A percentile compares a stretch with the other conserved stretches of the same genome.
Evolutionary conservation across 2,888 invertebrate species (phyloP).

Genomic region (Thumatha senex): DNA sequence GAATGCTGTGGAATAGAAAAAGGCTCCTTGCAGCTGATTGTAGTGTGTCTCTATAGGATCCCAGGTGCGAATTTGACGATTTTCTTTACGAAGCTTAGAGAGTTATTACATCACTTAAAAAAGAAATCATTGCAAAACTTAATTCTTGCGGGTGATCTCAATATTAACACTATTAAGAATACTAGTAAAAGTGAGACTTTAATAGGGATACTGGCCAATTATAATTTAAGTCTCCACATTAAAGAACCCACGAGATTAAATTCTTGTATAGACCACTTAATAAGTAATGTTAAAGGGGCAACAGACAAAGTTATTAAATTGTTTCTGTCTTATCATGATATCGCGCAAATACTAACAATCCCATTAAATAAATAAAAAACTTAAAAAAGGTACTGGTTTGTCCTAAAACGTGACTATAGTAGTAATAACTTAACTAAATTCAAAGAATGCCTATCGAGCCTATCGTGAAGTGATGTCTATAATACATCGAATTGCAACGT

Average conservation of each 20-base stretch:
- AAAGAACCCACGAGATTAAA: neutral
- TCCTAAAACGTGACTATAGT: neutral
- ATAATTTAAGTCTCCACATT: neutral
- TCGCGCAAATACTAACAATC: neutral
- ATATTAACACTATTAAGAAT: neutral
- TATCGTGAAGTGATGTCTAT: neutral
- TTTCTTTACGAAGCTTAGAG: neutral
- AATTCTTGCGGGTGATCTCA: neutral
- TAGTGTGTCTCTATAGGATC: neutral
- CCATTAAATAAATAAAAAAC: neutral
- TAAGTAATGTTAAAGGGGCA: slow-evolving; percentile 1
- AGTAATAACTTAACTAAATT: slow-evolving; percentile 2
- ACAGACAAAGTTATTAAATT: neutral
- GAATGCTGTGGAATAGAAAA: neutral
- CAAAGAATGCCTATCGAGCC: neutral
- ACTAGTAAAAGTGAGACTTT: neutral
- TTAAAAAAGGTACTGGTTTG: neutral
- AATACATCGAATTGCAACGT: neutral
- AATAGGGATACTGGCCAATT: neutral
- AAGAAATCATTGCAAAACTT: neutral
- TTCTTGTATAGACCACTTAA: slow-evolving; percentile 6
- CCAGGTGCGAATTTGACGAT: neutral
- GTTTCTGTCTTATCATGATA: slow-evolving; percentile 6
- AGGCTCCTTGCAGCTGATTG: neutral
- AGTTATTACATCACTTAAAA: too few relatives aligned